A percentile compares a stretch with the other conserved stretches of the same genome.
phyloP scores from a whole-genome alignment of 2,113 vertebrate species.

The Chaetorhynchus papuensis region DNA sequence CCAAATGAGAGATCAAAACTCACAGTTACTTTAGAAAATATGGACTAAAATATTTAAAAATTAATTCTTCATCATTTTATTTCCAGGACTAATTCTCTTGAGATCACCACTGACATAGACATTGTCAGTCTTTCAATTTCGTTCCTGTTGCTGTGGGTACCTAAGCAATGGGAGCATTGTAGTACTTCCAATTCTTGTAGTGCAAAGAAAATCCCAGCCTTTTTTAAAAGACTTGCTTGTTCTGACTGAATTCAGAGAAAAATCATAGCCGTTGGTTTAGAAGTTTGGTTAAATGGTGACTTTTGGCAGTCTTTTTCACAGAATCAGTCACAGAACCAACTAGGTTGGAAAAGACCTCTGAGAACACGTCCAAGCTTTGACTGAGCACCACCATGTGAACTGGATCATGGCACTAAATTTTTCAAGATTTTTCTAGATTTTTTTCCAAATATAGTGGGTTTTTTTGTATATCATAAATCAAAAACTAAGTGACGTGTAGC shows the following conservation, averaged over 20 bases:
- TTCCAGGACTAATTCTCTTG: background rate
- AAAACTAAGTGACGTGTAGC: background rate
- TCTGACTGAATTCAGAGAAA: background rate
- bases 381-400: background rate
- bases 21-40: background rate
- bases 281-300: background rate
- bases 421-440: background rate
- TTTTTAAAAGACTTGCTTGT: background rate
- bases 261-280: background rate
- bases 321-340: background rate
- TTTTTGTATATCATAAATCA: background rate
- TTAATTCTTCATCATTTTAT: background rate
- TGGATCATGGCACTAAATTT: background rate
- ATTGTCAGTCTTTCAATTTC: background rate
- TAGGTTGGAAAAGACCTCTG: background rate
- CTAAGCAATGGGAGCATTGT: background rate
- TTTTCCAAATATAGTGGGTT: background rate
- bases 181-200: background rate
- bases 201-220: background rate
- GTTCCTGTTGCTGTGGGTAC: background rate
- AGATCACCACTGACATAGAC: background rate
- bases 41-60: background rate
- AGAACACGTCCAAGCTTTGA: background rate
- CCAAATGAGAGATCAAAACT: background rate
- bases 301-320: background rate